Base-by-base conservation (phyloP, 2,888 invertebrate species). In the Eurytoma adleriae region DNA sequence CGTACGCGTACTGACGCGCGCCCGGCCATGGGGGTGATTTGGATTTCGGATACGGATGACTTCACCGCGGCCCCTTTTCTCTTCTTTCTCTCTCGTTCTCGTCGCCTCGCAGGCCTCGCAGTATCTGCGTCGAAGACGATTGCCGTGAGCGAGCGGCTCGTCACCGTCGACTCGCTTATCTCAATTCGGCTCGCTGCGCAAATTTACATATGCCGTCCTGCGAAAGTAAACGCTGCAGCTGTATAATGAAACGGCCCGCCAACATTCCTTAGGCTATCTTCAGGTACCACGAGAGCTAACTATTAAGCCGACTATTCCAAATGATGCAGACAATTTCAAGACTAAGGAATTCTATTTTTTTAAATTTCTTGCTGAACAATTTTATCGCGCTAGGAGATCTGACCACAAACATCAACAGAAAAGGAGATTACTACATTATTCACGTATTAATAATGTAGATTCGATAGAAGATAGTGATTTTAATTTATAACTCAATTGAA, bases 71-170 rank as follows among this genome's bases (percentile, higher is more conserved):
- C 50, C 20, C 61, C 24, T 56, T 56, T 48, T 13, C 59, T 50
- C 5, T 30, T 16, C 18, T 16, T 14, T 48, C 18, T 16, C 16
- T 16, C 24, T 62, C 40, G 24, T n/a, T 75, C 20, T 57, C 59
- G 66, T 64, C 52, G 24, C 30, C 24, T 54, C 30, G 62, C 59
- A 12, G 54, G 7, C 24, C 12, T 30, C 16, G 27, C 59, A 13
- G 59, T 52, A 14, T 13, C 27, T 4, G 66, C 54, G 20, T 56
- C 7, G 57, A 70, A 20, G 18, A 50, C 18, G 56, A 74, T 48
- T 48, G 57, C 24, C 40, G 50, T 72, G 83, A 90, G 89, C 84
- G 91, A 91, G 74, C 86, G 85, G 78, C 90, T 88, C 79, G 40
- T 40, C 40, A 7, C 40, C 40, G 40, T 82, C 77, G 78, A 13